phyloP scores from a whole-genome alignment of 2,797 vertebrate species.

The Petrocephalus sullivani region DNA sequence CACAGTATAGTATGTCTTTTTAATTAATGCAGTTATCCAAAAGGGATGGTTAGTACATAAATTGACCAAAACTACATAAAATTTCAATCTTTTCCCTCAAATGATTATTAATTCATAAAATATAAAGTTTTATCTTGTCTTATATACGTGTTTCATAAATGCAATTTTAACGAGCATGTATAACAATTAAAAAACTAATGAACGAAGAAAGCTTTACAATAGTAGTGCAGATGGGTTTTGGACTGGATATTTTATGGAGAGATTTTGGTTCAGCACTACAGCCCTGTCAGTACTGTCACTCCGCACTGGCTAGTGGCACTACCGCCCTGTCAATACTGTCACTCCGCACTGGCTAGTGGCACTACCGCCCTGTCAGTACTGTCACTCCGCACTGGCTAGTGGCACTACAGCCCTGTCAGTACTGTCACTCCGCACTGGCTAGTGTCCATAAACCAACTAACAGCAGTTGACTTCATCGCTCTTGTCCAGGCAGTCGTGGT shows the following conservation, averaged over 20 bases:
- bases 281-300: no score
- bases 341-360: no score
- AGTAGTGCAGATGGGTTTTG: neutral
- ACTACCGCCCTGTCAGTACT: neutral
- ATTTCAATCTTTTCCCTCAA: neutral
- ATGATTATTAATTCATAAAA: no score
- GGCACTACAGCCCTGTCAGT: no score
- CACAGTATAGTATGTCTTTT: neutral
- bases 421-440: no score
- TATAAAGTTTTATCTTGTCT: neutral
- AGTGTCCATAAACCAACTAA: slow-evolving; percentile 59
- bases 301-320: no score
- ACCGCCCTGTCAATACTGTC: no score
- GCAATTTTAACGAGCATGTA: neutral
- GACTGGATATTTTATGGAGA: neutral
- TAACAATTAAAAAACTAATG: neutral
- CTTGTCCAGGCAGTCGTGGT: slow-evolving; percentile 88
- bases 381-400: no score
- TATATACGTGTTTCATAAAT: neutral
- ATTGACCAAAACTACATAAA: neutral
- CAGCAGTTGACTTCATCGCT: slow-evolving; percentile 93
- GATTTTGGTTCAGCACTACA: neutral
- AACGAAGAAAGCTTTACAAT: neutral
- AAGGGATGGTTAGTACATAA: neutral
- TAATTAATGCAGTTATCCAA: neutral